Base-by-base conservation (phyloP, 2,888 invertebrate genomes). In the Volucella inflata region DNA sequence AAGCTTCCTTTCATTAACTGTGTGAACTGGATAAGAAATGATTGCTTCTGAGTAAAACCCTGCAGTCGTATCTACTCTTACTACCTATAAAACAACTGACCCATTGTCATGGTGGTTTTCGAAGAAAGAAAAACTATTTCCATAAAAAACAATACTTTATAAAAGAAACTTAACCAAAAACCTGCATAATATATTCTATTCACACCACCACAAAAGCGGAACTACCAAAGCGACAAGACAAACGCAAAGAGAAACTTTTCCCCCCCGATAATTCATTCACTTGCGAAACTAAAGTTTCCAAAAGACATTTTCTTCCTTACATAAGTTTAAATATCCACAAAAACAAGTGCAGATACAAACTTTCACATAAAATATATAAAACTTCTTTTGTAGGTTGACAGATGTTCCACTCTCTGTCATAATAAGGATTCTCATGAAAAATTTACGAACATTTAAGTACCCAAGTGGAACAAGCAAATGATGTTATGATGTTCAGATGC, bases 351-450 rank as follows among this genome's bases (percentile, higher is more conserved):
- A 46, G 38, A 11, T 21, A 36, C 36, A 62, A 51, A 65, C 38
- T 38, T 67, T 46, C 42, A 57, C 50, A 59, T 40, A 53, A 53
- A 44, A 77, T 16, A 71, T 50, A 59, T 40, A 53, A 53, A 44
- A 77, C 62, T 40, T 2, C 46, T 16, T 40, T 44, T 44, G 30
- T 65, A 67, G 48, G 42, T 48, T 80, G 80, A 80, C 80, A 80
- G 80, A 80, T 80, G 74, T 80, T 74, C 40, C 50, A 75, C 42
- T 68, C 62, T 16, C 12, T 68, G 55, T 55, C 80, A 62, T 80
- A 62, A 80, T 62, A 62, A 74, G 74, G 68, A 80, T 55, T 53
- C 62, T 75, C 80, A 75, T 74, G 46, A 74, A 68, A 80, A 75
- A 80, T 80, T 36, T 62, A 68, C 67, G 21, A 75, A 53, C 62